Evolutionary conservation across 2,113 vertebrate species (phyloP).

Genomic region (Pitta sordida): DNA sequence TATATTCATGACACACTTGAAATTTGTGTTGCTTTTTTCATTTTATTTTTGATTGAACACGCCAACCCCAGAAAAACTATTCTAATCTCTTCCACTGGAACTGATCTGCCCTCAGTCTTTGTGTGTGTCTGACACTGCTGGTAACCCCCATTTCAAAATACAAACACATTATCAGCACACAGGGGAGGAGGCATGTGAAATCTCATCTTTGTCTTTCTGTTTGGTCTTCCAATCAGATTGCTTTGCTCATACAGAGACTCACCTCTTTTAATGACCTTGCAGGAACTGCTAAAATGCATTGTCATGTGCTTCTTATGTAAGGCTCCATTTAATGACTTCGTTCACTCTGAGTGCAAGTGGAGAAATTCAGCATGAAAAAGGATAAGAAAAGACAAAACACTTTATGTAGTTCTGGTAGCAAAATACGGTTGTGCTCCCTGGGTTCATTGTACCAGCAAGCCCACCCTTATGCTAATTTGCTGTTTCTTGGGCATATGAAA

Average conservation of each 20-base stretch:
- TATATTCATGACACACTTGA: conserved; percentile 11
- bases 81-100: conserved; percentile 18
- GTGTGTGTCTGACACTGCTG: not conserved
- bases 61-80: not conserved
- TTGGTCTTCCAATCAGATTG: not conserved
- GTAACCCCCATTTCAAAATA: conserved; percentile 35
- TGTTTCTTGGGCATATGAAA: not conserved
- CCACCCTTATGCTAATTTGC: not conserved
- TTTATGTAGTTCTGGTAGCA: not conserved
- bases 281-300: not conserved
- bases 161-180: conserved; percentile 2
- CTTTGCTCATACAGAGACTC: not conserved
- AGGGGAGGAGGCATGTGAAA: not conserved
- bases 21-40: not conserved
- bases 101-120: conserved; percentile 4
- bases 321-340: not conserved
- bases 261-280: not conserved
- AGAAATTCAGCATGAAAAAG: conserved; percentile 16
- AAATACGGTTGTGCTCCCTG: not conserved
- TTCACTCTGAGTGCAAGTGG: not conserved
- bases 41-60: conserved; percentile 24
- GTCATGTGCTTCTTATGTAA: conserved; percentile 6
- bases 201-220: conserved; percentile 23
- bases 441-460: not conserved
- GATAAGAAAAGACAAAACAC: not conserved